Conservation (phyloP, 2,888 invertebrate species). For the Polia nebulosa region DNA sequence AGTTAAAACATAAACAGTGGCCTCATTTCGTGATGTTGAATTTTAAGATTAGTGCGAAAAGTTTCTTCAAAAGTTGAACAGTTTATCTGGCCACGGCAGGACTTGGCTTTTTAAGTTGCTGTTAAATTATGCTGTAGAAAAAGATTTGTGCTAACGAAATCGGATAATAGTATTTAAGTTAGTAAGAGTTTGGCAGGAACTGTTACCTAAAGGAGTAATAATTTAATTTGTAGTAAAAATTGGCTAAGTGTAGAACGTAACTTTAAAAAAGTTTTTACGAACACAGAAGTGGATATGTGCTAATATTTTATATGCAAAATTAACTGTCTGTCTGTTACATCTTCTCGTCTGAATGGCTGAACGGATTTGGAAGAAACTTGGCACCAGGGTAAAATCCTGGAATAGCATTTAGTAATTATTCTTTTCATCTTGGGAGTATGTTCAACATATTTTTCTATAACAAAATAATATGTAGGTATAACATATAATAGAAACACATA, state of each 20-base stretch:
- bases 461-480: background rate
- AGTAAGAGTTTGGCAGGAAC: background rate
- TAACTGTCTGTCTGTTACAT: too few relatives aligned
- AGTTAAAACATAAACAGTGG: conserved; percentile 54
- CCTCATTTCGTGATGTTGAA: conserved; percentile 52
- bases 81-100: conserved; percentile 17
- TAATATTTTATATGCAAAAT: too few relatives aligned
- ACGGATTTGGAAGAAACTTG: too few relatives aligned
- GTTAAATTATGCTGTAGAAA: conserved; percentile 37
- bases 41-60: conserved; percentile 55
- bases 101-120: conserved; percentile 7
- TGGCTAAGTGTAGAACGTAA: too few relatives aligned
- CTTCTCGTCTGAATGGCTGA: too few relatives aligned
- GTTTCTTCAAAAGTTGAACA: conserved; percentile 26
- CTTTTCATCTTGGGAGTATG: too few relatives aligned
- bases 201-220: background rate
- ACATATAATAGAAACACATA: background rate
- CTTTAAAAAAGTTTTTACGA: too few relatives aligned
- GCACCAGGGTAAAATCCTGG: too few relatives aligned
- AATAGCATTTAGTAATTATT: too few relatives aligned
- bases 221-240: background rate
- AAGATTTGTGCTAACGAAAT: conserved; percentile 11
- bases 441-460: too few relatives aligned
- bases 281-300: too few relatives aligned
- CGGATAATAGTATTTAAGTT: background rate